These are phyloP conservation scores for Tyrophagus putrescentiae DNA, from an alignment of 1,140 invertebrate genomes.

Conservation along the genomic window DNA sequence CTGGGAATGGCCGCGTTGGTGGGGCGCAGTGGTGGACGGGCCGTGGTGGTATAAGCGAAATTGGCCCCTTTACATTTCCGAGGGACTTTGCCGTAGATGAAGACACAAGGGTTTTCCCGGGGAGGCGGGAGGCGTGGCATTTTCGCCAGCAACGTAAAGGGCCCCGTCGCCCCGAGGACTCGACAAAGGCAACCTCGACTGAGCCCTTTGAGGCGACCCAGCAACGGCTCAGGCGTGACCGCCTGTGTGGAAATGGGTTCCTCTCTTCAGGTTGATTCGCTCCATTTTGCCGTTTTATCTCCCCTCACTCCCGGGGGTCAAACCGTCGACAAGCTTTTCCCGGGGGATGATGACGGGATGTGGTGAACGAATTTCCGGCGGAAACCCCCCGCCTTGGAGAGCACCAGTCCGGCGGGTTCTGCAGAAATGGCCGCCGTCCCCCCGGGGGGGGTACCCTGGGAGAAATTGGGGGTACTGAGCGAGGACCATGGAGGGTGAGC, in stretches of 20 bases:
- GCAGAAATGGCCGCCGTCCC: not conserved
- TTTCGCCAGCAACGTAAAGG: conserved; percentile 13
- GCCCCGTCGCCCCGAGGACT: not conserved
- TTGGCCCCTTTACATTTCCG: too few species aligned
- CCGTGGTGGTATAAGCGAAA: not conserved
- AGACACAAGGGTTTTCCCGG: conserved; percentile 5
- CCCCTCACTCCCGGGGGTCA: not conserved
- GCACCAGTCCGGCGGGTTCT: not conserved
- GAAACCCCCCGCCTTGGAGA: not conserved
- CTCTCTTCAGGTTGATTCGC: too few species aligned
- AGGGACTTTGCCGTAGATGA: too few species aligned
- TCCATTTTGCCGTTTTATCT: not conserved
- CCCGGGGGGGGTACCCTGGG: not conserved
- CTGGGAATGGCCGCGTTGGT: not conserved
- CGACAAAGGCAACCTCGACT: conserved; percentile 8
- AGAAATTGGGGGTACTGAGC: conserved; percentile 10
- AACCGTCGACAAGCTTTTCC: not conserved
- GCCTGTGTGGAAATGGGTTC: too few species aligned
- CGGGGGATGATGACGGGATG: not conserved
- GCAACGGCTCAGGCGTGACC: not conserved
- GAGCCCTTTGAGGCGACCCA: conserved; percentile 2
- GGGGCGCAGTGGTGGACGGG: not conserved
- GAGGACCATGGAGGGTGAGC: not conserved
- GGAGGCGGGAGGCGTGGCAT: not conserved
- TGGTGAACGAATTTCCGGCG: not conserved